Conservation (phyloP, 2,113 vertebrate species). For the Talpa occidentalis region DNA sequence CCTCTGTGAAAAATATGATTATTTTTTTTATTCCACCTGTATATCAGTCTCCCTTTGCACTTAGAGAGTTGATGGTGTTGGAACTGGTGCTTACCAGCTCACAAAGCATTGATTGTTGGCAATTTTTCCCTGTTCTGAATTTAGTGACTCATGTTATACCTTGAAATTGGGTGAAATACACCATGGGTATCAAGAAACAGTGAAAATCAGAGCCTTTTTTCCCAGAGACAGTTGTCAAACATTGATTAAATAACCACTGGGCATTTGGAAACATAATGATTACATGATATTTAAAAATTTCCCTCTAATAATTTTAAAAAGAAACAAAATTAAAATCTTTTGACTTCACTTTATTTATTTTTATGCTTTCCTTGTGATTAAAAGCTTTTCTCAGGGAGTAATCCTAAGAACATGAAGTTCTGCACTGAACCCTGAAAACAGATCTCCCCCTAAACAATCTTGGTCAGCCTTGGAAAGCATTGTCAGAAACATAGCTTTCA, state of each 20-base stretch:
- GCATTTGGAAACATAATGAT: conserved; percentile 32
- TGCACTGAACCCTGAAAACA: background rate
- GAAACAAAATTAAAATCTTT: background rate
- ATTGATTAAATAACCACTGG: background rate
- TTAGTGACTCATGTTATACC: conserved; percentile 12
- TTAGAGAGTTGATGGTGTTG: background rate
- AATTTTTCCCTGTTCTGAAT: background rate
- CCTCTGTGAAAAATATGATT: background rate
- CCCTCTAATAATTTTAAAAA: conserved; percentile 30
- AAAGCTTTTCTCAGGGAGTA: conserved; percentile 8
- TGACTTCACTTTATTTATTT: conserved; percentile 28
- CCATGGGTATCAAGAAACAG: background rate
- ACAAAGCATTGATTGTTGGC: background rate
- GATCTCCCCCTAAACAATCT: background rate
- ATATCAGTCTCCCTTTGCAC: background rate
- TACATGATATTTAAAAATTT: background rate
- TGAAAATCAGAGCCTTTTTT: conserved; percentile 1
- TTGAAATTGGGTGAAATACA: background rate
- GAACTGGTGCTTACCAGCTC: background rate
- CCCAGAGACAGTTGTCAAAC: background rate
- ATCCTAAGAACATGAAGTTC: background rate
- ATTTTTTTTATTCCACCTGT: background rate
- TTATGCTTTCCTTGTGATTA: background rate
- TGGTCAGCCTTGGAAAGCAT: conserved; percentile 16
- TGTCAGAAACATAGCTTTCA: conserved; percentile 56